These are phyloP conservation scores for Tinamus major DNA, from an alignment of 2,797 vertebrate genomes.

Conservation along the genomic window DNA sequence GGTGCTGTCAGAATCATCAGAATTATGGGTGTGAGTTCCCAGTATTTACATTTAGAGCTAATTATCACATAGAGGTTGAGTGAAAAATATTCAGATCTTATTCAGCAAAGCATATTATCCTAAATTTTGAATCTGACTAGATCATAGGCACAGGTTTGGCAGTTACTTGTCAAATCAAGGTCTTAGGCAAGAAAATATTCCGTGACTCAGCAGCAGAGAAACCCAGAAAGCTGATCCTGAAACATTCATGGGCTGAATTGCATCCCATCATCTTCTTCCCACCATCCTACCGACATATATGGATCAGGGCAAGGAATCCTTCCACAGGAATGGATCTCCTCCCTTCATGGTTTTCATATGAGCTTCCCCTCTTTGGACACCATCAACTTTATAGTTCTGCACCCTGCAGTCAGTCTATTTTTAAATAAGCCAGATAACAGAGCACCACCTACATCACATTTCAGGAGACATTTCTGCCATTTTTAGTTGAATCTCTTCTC, in stretches of 20 bases:
- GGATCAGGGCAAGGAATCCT: background rate
- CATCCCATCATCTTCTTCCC: background rate
- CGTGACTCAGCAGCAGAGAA: rapidly evolving
- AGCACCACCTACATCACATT: background rate
- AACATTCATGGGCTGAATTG: rapidly evolving
- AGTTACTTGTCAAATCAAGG: background rate
- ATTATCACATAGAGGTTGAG: rapidly evolving
- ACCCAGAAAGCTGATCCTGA: background rate
- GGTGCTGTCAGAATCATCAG: background rate
- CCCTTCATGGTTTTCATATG: background rate
- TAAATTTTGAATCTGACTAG: background rate
- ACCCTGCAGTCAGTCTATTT: background rate
- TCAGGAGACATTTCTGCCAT: background rate
- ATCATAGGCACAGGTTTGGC: rapidly evolving
- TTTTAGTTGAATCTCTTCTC: background rate
- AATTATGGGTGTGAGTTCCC: background rate
- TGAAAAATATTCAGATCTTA: background rate
- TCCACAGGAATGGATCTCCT: background rate
- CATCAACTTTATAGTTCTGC: background rate
- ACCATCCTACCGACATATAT: background rate
- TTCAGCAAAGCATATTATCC: background rate
- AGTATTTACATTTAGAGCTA: background rate
- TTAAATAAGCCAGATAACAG: rapidly evolving
- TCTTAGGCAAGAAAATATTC: background rate
- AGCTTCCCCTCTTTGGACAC: background rate